Percentiles rank a stretch among this genome's conserved stretches.
Evolutionary conservation across 2,797 vertebrate species (phyloP).

Genomic region (Sitta carolinensis): DNA sequence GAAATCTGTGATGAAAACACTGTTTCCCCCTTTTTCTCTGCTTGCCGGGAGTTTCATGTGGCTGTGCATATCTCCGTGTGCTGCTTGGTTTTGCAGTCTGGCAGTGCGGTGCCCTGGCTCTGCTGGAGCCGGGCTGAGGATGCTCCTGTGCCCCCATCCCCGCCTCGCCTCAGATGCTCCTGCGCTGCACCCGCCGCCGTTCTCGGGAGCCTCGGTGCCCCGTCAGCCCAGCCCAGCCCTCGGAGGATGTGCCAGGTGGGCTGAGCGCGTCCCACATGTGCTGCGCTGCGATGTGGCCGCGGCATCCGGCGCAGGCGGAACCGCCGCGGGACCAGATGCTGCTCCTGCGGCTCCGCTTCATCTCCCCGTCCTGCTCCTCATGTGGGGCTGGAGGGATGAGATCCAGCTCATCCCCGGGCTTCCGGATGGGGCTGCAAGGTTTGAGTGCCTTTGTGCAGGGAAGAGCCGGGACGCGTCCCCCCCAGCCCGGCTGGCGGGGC

Average conservation of each 20-base stretch:
- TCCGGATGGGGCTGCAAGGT: not conserved
- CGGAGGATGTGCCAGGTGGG: not conserved
- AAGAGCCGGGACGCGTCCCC: fast-evolving
- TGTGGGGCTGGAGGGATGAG: fast-evolving
- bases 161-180: fast-evolving
- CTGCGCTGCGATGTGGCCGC: not conserved
- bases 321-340: fast-evolving
- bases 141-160: fast-evolving
- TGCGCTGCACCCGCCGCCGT: not conserved
- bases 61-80: fast-evolving
- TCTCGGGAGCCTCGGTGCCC: fast-evolving
- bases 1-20: not conserved
- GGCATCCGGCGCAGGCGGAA: not conserved
- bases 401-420: fast-evolving
- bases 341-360: not conserved
- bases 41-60: fast-evolving
- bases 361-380: not conserved
- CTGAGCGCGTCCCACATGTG: not conserved
- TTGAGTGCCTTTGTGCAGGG: fast-evolving
- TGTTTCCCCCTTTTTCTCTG: not conserved
- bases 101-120: fast-evolving
- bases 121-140: fast-evolving
- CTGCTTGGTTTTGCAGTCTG: not conserved
- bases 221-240: fast-evolving
- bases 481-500: fast-evolving